Evolutionary conservation across 1,140 invertebrate species (phyloP).

Genomic region (Goniozus legneri): DNA sequence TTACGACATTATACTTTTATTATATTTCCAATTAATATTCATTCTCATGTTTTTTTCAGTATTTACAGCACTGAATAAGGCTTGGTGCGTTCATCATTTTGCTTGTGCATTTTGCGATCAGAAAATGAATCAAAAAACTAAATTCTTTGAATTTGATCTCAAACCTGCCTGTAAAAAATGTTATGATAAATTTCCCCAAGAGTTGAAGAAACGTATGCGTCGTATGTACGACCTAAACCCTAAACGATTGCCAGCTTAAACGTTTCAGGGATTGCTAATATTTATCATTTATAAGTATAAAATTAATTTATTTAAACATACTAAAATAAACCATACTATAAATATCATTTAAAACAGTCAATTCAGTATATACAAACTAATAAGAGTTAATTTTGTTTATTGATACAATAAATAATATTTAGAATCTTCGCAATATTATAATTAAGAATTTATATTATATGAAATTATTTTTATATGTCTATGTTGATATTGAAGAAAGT

Average conservation of each 20-base stretch:
- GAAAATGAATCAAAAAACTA: conserved; percentile 97
- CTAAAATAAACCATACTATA: too few species aligned
- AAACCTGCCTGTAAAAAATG: conserved; percentile 98
- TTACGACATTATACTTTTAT: conserved; percentile 9
- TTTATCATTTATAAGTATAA: conserved; percentile 1
- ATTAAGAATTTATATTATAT: too few species aligned
- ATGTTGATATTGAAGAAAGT: too few species aligned
- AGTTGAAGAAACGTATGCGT: conserved; percentile 83
- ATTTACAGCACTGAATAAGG: conserved; percentile 97
- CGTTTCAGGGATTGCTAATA: too few species aligned
- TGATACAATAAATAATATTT: too few species aligned
- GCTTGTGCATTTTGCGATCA: conserved; percentile 97
- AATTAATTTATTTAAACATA: not conserved
- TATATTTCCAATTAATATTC: conserved; percentile 5
- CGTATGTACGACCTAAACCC: conserved; percentile 73
- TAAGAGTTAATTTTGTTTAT: too few species aligned
- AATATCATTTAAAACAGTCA: too few species aligned
- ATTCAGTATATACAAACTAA: too few species aligned
- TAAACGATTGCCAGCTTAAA: conserved; percentile 50
- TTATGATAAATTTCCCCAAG: conserved; percentile 94
- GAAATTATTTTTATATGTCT: too few species aligned
- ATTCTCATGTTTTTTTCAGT: conserved; percentile 59
- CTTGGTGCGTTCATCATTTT: conserved; percentile 99
- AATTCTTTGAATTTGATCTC: conserved; percentile 98
- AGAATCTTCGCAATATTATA: too few species aligned